These are phyloP conservation scores for Neuroscelio doddi DNA, from an alignment of 2,888 invertebrate genomes.

Conservation along the genomic window DNA sequence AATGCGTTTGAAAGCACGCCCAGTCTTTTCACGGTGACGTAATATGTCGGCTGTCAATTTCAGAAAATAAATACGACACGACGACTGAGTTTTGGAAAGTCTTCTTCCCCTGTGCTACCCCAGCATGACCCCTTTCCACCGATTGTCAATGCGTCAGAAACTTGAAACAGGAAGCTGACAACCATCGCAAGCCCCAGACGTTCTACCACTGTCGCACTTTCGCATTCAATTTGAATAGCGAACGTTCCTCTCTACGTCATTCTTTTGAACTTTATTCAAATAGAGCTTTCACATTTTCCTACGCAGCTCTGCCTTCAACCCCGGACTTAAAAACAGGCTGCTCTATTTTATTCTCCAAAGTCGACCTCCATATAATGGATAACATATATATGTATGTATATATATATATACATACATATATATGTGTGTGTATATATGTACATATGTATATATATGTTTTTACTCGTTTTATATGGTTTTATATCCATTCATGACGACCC, in stretches of 20 bases:
- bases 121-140: constrained; percentile 28
- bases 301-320: constrained; percentile 29
- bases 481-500: constrained; percentile 11
- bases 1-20: constrained; percentile 33
- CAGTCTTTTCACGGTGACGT: constrained; percentile 39
- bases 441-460: background rate
- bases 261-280: constrained; percentile 50
- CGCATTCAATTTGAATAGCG: constrained; percentile 48
- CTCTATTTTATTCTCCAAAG: constrained; percentile 24
- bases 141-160: constrained; percentile 46
- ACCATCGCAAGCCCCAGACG: constrained; percentile 44
- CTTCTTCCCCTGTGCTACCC: constrained; percentile 29
- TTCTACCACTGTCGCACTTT: constrained; percentile 43
- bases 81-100: constrained; percentile 42
- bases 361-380: constrained; percentile 9
- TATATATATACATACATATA: no score
- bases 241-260: constrained; percentile 38
- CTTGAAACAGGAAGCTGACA: constrained; percentile 48
- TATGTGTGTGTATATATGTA: no score
- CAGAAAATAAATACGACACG: constrained; percentile 43
- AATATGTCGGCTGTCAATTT: constrained; percentile 44
- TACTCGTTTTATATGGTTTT: constrained; percentile 18
- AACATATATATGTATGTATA: constrained; percentile 6
- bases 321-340: constrained; percentile 38
- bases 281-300: constrained; percentile 40